These are phyloP conservation scores for Torymus texanus DNA, from an alignment of 2,888 invertebrate genomes.

Conservation along the genomic window DNA sequence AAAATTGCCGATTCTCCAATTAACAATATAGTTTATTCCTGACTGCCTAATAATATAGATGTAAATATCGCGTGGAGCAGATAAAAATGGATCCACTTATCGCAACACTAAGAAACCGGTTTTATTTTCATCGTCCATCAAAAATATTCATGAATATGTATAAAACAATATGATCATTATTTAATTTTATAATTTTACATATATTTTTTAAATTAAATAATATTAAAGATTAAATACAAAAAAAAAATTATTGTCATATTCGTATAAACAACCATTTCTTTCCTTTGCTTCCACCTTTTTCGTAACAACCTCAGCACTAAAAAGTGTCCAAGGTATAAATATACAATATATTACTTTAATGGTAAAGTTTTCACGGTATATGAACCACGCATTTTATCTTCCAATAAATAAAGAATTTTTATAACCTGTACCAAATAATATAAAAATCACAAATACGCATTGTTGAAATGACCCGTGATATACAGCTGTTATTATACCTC, in stretches of 20 bases:
- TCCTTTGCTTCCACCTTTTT: too few species aligned
- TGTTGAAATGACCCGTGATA: conserved; percentile 1
- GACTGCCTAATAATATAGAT: neutral
- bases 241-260: too few species aligned
- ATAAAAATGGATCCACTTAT: conserved; percentile 4
- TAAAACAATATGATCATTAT: neutral
- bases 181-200: too few species aligned
- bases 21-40: neutral
- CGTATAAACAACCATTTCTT: too few species aligned
- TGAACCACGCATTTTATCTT: neutral
- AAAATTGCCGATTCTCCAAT: too few species aligned
- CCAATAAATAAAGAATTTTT: neutral
- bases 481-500: conserved; percentile 1
- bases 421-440: neutral
- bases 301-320: too few species aligned
- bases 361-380: too few species aligned
- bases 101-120: neutral
- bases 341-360: too few species aligned
- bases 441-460: neutral
- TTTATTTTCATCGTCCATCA: neutral
- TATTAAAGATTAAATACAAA: too few species aligned
- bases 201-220: too few species aligned
- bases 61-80: neutral
- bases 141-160: neutral
- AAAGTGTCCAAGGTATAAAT: too few species aligned